Conservation (phyloP, 2,113 vertebrate genomes). For the Pangasianodon hypophthalmus region DNA sequence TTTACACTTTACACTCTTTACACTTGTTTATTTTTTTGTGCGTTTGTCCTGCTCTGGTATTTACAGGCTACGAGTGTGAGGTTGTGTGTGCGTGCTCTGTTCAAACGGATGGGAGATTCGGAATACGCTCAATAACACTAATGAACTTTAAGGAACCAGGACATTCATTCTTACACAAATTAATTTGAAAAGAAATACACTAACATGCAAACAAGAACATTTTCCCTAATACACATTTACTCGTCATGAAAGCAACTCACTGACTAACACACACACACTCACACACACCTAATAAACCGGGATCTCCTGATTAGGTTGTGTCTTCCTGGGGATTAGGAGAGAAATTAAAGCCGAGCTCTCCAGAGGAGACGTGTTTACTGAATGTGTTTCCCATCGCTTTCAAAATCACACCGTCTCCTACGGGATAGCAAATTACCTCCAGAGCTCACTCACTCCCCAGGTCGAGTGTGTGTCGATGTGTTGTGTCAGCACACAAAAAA, state of each 20-base stretch:
- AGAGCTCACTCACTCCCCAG: not conserved
- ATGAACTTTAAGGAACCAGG: not conserved
- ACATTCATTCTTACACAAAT: not conserved
- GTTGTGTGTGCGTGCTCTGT: not conserved
- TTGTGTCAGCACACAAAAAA: not conserved
- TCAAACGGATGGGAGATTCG: not conserved
- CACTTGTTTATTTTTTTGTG: not conserved
- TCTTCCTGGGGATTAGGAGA: constrained; percentile 19
- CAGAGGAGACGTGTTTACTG: constrained; percentile 29
- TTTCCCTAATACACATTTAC: not conserved
- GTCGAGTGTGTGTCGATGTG: not conserved
- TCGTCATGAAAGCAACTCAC: not conserved
- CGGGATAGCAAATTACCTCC: constrained; percentile 23
- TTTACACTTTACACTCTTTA: not conserved
- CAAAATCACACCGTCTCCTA: constrained; percentile 31
- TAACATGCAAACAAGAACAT: not conserved
- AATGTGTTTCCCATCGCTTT: constrained; percentile 14
- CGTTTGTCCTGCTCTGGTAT: not conserved
- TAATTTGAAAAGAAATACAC: not conserved
- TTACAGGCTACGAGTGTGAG: not conserved
- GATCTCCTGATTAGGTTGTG: constrained; percentile 7
- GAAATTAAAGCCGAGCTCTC: constrained; percentile 18
- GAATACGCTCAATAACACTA: not conserved
- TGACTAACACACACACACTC: constrained; percentile 5
- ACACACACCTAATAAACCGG: not conserved